A percentile compares a stretch with the other conserved stretches of the same genome.
phyloP scores from a whole-genome alignment of 2,113 vertebrate species.

The Misgurnus anguillicaudatus region DNA sequence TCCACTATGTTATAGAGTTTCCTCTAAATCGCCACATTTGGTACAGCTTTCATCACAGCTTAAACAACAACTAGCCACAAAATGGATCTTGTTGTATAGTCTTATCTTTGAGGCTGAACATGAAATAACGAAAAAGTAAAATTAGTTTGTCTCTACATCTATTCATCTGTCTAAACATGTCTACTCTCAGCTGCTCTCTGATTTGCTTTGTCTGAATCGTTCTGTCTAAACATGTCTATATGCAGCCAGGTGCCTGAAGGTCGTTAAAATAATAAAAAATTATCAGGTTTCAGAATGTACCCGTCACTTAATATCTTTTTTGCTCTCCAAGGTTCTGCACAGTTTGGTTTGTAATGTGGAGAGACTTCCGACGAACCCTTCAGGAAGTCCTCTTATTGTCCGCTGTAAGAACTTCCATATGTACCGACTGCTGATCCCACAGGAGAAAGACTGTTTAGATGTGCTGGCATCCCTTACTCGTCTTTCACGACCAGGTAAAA shows the following conservation, averaged over 20 bases:
- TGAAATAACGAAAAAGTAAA: too few species aligned
- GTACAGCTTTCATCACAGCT: too few species aligned
- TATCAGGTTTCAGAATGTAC: too few species aligned
- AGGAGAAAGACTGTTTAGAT: constrained; percentile 89
- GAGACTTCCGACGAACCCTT: constrained; percentile 80
- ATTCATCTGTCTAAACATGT: not conserved
- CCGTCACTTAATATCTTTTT: not conserved
- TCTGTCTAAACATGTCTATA: too few species aligned
- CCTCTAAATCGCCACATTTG: not conserved
- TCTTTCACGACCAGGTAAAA: constrained; percentile 87
- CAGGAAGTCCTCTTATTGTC: constrained; percentile 86
- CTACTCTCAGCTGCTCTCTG: too few species aligned
- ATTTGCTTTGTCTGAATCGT: too few species aligned
- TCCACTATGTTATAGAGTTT: not conserved
- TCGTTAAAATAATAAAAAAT: not conserved
- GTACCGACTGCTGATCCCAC: constrained; percentile 85
- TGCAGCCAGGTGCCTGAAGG: not conserved
- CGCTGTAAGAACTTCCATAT: constrained; percentile 94
- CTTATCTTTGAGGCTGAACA: too few species aligned
- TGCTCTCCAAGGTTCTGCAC: constrained; percentile 83
- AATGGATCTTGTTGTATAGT: too few species aligned
- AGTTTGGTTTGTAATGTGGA: constrained; percentile 90
- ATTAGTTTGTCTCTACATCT: not conserved
- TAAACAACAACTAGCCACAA: too few species aligned
- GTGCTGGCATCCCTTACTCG: constrained; percentile 85